Evolutionary conservation across 2,888 invertebrate genomes (phyloP), one percentile per base, ranked within the genome.

Genomic region (Sepiola atlantica): DNA sequence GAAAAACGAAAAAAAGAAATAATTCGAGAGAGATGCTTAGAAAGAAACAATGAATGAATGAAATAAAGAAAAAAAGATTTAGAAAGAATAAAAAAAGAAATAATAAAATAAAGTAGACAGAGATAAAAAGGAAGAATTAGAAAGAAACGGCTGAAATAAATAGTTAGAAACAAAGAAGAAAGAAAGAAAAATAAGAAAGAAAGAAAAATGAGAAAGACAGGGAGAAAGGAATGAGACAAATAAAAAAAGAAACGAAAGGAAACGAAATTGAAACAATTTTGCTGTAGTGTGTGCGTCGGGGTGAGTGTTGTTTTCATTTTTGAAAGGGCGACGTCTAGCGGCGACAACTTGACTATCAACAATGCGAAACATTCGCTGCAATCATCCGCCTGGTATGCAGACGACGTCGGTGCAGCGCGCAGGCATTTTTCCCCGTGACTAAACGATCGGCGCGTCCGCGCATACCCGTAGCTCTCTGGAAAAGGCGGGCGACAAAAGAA

Each of bases 321-420:
- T n/a, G 77, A n/a, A n/a, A 77, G 77, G 77, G 77, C n/a, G 77
- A 77, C 77, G 77, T 77, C 77, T 77, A 32, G 77, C 77, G 77
- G 77, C 77, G 77, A 77, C 77, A 77, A 77, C 77, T 32, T 77
- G 32, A 77, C 77, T 77, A 77, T 77, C 77, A 77, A 77, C 77
- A 77, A 77, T 77, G 77, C 77, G 77, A 77, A 77, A 77, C 77
- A 77, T 77, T 77, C 77, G 77, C 16, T n/a, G 77, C 32, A n/a
- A 77, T 77, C 77, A 77, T 77, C 32, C n/a, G 77, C 77, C n/a
- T 77, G 77, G 77, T 77, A 77, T 77, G 77, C n/a, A 77, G 77
- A 77, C 77, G 77, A 77, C n/a, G n/a, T n/a, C 77, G 18, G 77
- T 77, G 77, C 77, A 77, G 77, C 77, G 32, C 32, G 77, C 77